Base-by-base conservation (phyloP, 2,888 invertebrate species). In the Tenodera sinensis region DNA sequence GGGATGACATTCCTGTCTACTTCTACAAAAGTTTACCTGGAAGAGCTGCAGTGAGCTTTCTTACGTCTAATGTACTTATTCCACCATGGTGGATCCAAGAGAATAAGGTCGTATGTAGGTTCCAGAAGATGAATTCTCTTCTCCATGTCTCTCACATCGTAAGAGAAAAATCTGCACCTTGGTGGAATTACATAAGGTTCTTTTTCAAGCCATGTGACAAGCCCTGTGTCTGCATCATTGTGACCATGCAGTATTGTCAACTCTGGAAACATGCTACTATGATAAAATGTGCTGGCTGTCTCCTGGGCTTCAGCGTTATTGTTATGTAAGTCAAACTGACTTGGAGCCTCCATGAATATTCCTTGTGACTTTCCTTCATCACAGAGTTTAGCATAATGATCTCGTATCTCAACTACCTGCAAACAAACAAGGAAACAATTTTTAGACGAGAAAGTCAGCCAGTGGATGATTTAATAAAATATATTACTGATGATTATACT, bases 41-140 rank as follows among this genome's bases (percentile, higher is more conserved):
- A 93, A 90, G 95, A 94, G 88, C 93, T 92, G 92, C 94, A 94
- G 89, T 95, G 95, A 91, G 94, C 94, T 92, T 96, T 97, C 92
- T 97, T 94, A 90, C 99, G 95, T 92, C 98, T 95, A 85, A 99
- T 98, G 91, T 97, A 98, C 93, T 98, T 98, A 93, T 99, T 99
- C 94, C 96, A 96, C 99, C 99, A 99, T 0, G 99, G 99, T 71
- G 99, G 99, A 94, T 99, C 99, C 91, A 98, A 94, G 28, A 99
- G 93, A 88, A 99, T 95, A 88, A 98, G 94, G 93, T 98, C 97
- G 94, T 95, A 99, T 90, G 94, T 94, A 12, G 94, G 93, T 30
- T 92, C 89, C 83, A 95, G 92, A 89, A 94, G 93, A 42, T 93
- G 91, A 85, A 95, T 93, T 91, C 95, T 94, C 86, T 94, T 93